Percentiles rank a stretch among this genome's conserved stretches.
Evolutionary conservation across 2,888 invertebrate species (phyloP).

Genomic region (Eristalis pertinax): DNA sequence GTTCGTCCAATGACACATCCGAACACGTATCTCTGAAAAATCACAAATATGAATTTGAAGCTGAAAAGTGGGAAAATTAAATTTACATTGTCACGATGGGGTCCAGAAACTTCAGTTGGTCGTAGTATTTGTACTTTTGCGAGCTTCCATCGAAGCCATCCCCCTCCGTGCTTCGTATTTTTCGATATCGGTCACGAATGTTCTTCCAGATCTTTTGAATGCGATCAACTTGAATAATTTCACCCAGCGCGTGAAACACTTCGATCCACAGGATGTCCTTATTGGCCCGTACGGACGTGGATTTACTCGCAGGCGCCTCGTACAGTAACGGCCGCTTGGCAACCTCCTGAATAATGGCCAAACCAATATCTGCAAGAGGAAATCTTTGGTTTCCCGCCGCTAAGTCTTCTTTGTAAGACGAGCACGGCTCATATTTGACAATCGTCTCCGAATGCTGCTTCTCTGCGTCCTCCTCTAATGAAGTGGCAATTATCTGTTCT

Average conservation of each 20-base stretch:
- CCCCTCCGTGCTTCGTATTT: conserved; percentile 49
- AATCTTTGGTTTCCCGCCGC: neutral
- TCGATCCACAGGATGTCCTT: conserved; percentile 63
- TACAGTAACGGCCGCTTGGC: conserved; percentile 67
- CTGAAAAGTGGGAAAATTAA: neutral
- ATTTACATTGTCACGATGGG: conserved; percentile 32
- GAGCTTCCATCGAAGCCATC: conserved; percentile 13
- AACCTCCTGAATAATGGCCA: conserved; percentile 64
- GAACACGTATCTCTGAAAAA: conserved; percentile 35
- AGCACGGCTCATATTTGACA: conserved; percentile 22
- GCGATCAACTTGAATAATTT: conserved; percentile 50
- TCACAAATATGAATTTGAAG: neutral
- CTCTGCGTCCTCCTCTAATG: neutral
- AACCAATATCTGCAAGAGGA: conserved; percentile 58
- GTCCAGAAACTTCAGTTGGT: conserved; percentile 63
- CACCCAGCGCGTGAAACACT: conserved; percentile 59
- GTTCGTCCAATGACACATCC: conserved; percentile 31
- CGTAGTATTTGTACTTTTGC: conserved; percentile 65
- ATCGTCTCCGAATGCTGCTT: neutral
- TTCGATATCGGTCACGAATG: conserved; percentile 68
- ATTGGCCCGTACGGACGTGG: conserved; percentile 11
- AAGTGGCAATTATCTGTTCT: conserved; percentile 9
- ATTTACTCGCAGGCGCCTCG: conserved; percentile 27
- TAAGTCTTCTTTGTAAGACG: neutral
- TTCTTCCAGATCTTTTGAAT: conserved; percentile 73